Percentiles rank a stretch among this genome's conserved stretches.
phyloP scores from a whole-genome alignment of 2,888 invertebrate genomes.

The Trachelus tabidus region DNA sequence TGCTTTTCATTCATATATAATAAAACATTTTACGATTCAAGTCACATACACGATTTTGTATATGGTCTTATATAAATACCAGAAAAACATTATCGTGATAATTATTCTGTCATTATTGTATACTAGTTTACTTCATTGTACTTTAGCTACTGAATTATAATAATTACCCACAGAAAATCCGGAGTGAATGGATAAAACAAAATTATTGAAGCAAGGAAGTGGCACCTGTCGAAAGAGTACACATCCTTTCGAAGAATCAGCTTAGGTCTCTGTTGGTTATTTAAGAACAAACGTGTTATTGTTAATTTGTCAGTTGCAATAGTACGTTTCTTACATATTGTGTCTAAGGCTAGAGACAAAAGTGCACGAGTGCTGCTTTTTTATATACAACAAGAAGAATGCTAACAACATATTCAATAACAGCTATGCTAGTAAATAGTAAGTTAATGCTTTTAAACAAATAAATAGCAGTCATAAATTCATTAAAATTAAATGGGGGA shows the following conservation, averaged over 20 bases:
- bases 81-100: background rate
- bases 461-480: no score
- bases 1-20: background rate
- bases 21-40: slow-evolving; percentile 3
- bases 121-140: background rate
- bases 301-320: slow-evolving; percentile 11
- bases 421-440: no score
- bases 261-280: slow-evolving; percentile 18
- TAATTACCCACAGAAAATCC: background rate
- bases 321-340: background rate
- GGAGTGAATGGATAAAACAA: slow-evolving; percentile 6
- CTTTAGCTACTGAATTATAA: background rate
- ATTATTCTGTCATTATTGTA: background rate
- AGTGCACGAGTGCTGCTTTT: background rate
- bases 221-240: slow-evolving; percentile 13
- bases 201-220: slow-evolving; percentile 5
- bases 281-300: slow-evolving; percentile 4
- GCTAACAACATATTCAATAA: no score
- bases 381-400: background rate
- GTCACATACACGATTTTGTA: slow-evolving; percentile 14
- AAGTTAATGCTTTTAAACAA: no score
- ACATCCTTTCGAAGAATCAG: slow-evolving; percentile 15
- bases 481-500: no score
- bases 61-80: slow-evolving; percentile 3
- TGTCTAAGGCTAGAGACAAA: background rate